A percentile compares a stretch with the other conserved stretches of the same genome.
phyloP scores from a whole-genome alignment of 2,797 vertebrate genomes.

The Otolemur crassicaudatus region DNA sequence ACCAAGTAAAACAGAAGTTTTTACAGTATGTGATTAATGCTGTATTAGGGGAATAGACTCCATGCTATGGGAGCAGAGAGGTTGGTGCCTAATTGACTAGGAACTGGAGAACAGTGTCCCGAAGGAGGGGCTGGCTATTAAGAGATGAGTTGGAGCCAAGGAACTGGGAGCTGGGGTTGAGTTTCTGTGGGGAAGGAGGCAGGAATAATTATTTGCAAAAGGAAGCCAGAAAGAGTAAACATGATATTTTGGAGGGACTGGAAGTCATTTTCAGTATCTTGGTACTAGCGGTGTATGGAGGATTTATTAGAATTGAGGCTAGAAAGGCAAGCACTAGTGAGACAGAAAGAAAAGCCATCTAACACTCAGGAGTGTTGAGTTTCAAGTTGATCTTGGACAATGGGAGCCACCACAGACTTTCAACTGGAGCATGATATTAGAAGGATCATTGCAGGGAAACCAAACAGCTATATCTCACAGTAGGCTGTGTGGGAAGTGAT shows the following conservation, averaged over 20 bases:
- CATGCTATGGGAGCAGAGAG: background rate
- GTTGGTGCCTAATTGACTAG: background rate
- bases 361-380: background rate
- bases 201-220: background rate
- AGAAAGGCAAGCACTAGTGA: background rate
- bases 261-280: constrained; percentile 38
- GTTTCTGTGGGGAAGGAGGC: background rate
- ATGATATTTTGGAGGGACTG: background rate
- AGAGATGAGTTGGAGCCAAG: background rate
- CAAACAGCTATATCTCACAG: background rate
- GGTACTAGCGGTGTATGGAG: background rate
- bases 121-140: background rate
- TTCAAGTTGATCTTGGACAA: background rate
- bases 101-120: background rate
- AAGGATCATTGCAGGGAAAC: background rate
- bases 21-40: background rate
- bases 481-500: background rate
- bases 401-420: background rate
- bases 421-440: background rate
- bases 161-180: background rate
- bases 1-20: background rate
- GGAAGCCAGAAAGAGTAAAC: background rate
- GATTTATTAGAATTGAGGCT: background rate
- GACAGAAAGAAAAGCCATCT: background rate
- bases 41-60: background rate